A percentile compares a stretch with the other conserved stretches of the same genome.
Conservation (phyloP, 2,797 vertebrate genomes). For the Liasis olivaceus region DNA sequence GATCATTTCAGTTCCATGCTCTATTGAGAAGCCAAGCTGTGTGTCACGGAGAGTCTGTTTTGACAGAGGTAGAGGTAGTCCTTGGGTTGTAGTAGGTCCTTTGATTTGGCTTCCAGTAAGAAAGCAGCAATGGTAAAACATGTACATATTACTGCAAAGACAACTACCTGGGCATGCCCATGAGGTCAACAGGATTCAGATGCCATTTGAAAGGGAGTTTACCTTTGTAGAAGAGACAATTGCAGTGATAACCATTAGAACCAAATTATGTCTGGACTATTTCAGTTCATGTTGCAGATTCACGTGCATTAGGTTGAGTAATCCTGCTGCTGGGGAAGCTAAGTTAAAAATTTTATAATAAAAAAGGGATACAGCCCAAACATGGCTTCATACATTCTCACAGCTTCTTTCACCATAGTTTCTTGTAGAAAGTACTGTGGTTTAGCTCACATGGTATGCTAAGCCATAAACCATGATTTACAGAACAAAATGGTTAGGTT, state of each 20-base stretch:
- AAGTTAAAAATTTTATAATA: not conserved
- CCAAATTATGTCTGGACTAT: not conserved
- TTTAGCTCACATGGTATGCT: not conserved
- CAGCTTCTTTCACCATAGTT: not conserved
- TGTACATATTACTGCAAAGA: not conserved
- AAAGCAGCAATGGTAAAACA: too few relatives aligned
- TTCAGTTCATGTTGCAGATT: not conserved
- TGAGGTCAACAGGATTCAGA: not conserved
- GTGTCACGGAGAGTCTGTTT: not conserved
- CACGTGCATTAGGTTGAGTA: not conserved
- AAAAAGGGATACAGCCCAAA: not conserved
- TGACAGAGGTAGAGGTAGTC: not conserved
- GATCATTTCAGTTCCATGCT: too few relatives aligned
- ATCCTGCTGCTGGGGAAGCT: not conserved
- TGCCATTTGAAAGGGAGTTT: not conserved
- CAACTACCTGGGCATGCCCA: not conserved
- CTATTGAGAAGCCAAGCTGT: too few relatives aligned
- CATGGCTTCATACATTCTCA: not conserved
- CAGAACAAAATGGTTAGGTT: not conserved
- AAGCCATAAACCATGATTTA: not conserved
- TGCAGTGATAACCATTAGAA: not conserved
- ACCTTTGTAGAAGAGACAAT: not conserved
- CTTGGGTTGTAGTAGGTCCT: not conserved
- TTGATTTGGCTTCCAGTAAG: not conserved
- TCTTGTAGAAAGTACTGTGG: not conserved